Percentiles rank a stretch among this genome's conserved stretches.
phyloP scores from a whole-genome alignment of 2,113 vertebrate species.

The Apus apus region DNA sequence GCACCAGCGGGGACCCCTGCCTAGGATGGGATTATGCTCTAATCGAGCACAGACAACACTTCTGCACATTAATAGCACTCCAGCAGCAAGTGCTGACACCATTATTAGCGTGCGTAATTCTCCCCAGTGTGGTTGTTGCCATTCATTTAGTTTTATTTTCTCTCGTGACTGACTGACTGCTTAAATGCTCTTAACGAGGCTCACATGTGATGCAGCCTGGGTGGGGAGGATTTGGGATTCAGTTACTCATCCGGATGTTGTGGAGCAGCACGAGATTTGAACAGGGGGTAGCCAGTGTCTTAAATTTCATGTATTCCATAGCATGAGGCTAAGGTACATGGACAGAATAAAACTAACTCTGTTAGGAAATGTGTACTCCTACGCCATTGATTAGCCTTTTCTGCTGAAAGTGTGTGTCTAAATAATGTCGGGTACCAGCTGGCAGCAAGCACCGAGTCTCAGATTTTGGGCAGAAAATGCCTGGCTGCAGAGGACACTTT shows the following conservation, averaged over 20 bases:
- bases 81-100: conserved; percentile 41
- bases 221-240: not conserved
- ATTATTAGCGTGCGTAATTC: not conserved
- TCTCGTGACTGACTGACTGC: not conserved
- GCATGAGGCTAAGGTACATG: not conserved
- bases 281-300: not conserved
- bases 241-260: not conserved
- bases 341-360: not conserved
- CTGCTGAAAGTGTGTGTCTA: accelerated
- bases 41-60: not conserved
- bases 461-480: not conserved
- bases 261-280: not conserved
- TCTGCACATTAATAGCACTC: not conserved
- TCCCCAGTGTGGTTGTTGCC: not conserved
- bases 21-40: not conserved
- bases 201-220: not conserved
- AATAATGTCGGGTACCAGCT: not conserved
- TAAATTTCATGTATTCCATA: not conserved
- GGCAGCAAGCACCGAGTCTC: not conserved
- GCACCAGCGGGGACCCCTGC: not conserved
- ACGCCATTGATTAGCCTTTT: not conserved
- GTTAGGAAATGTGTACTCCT: not conserved
- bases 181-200: not conserved
- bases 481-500: not conserved
- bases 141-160: conserved; percentile 1